A percentile compares a stretch with the other conserved stretches of the same genome.
These are phyloP conservation scores for Polydrusus cervinus DNA, from an alignment of 2,888 invertebrate species.

Conservation along the genomic window DNA sequence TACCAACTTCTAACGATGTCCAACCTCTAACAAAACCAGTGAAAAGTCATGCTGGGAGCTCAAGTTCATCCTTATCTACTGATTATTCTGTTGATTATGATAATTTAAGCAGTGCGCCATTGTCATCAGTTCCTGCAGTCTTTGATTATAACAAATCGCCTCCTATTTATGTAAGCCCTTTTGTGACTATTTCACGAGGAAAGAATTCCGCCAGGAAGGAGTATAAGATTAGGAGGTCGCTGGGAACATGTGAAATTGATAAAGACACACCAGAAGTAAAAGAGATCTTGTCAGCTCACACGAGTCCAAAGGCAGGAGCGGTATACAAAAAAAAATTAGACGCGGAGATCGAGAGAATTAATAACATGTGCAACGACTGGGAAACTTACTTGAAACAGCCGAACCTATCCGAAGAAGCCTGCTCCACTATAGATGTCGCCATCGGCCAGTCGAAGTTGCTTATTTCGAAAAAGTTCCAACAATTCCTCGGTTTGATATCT, in stretches of 20 bases:
- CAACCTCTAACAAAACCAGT: neutral
- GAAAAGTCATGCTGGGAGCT: neutral
- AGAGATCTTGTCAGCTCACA: conserved; percentile 56
- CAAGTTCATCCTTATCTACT: conserved; percentile 1
- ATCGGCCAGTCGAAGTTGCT: conserved; percentile 87
- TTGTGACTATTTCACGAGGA: conserved; percentile 65
- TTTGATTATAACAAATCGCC: neutral
- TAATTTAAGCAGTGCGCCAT: neutral
- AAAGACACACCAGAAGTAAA: conserved; percentile 22
- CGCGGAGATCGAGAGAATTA: conserved; percentile 74
- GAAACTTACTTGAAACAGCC: conserved; percentile 68
- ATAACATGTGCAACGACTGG: conserved; percentile 75
- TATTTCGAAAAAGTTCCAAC: conserved; percentile 83
- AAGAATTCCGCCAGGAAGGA: conserved; percentile 77
- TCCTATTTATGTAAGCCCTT: conserved; percentile 37
- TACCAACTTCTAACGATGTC: too few relatives aligned
- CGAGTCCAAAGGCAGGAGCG: conserved; percentile 66
- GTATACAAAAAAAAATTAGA: conserved; percentile 70
- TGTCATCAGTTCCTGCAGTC: neutral
- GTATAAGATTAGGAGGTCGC: conserved; percentile 64
- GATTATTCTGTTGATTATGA: conserved; percentile 13
- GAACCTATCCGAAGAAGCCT: conserved; percentile 72
- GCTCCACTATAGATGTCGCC: conserved; percentile 79
- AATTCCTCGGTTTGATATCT: conserved; percentile 74
- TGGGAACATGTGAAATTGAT: neutral